Percentiles rank a stretch among this genome's conserved stretches.
Evolutionary conservation across 1,140 invertebrate genomes (phyloP).

Genomic region (Macrobrachium nipponense): DNA sequence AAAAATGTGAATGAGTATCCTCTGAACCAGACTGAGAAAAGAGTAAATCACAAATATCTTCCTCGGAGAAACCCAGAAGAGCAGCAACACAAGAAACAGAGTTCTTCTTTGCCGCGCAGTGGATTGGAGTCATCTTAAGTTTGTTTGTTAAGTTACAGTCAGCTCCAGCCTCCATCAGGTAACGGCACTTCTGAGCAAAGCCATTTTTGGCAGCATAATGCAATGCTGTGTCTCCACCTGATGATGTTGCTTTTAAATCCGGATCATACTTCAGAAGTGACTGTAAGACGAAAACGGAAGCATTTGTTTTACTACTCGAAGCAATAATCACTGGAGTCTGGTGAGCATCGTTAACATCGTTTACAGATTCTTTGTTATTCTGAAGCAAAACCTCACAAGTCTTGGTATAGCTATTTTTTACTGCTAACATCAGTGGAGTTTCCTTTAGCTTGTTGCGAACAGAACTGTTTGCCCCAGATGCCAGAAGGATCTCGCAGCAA

Average conservation of each 20-base stretch:
- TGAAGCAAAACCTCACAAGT: not conserved
- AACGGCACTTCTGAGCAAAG: not conserved
- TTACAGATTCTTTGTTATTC: not conserved
- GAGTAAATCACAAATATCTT: not conserved
- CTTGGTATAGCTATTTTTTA: not conserved
- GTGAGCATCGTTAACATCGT: not conserved
- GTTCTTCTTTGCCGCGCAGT: not conserved
- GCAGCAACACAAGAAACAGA: not conserved
- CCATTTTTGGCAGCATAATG: not conserved
- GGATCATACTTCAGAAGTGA: not conserved
- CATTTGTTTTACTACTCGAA: not conserved
- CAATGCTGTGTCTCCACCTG: not conserved
- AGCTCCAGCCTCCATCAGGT: conserved; percentile 6
- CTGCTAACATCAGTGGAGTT: not conserved
- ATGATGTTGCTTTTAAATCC: not conserved
- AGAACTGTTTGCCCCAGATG: not conserved
- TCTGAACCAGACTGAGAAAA: not conserved
- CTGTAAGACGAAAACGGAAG: not conserved
- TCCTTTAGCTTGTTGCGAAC: not conserved
- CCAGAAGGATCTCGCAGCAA: not conserved
- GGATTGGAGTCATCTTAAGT: not conserved
- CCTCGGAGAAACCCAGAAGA: not conserved
- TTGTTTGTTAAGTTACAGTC: not conserved
- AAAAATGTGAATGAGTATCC: too few species aligned
- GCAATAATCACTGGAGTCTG: not conserved